Evolutionary conservation across 2,797 vertebrate species (phyloP).

Genomic region (Sandelia bainsii): DNA sequence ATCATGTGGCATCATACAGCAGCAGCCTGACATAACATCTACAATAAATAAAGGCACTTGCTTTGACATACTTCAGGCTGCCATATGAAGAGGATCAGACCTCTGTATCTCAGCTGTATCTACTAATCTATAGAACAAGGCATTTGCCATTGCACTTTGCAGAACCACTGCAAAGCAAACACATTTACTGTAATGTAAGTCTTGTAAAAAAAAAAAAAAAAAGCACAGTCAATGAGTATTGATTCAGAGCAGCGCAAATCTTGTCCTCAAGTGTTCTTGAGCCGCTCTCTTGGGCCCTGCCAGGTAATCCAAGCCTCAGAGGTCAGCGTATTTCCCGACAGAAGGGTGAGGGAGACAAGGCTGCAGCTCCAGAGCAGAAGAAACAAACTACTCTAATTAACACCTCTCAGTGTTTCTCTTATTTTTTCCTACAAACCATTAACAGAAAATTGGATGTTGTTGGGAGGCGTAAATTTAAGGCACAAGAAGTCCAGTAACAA

Average conservation of each 20-base stretch:
- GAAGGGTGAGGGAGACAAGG: conserved; percentile 25
- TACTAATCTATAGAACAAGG: conserved; percentile 70
- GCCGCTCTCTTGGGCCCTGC: conserved; percentile 51
- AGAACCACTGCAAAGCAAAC: conserved; percentile 77
- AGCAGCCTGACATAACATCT: conserved; percentile 10
- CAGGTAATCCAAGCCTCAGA: conserved; percentile 73
- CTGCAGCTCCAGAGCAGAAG: conserved; percentile 32
- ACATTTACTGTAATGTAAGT: conserved; percentile 83
- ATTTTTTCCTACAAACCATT: background rate
- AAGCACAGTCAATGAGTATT: conserved; percentile 65
- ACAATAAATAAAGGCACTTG: too few relatives aligned
- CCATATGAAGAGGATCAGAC: conserved; percentile 19
- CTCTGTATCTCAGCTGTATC: conserved; percentile 33
- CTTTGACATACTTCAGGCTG: background rate
- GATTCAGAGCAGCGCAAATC: conserved; percentile 57
- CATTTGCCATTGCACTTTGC: conserved; percentile 55
- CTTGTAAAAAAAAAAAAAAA: conserved; percentile 58
- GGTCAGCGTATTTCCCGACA: conserved; percentile 71
- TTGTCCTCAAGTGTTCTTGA: conserved; percentile 67
- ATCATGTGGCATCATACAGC: background rate
- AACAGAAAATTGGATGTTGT: background rate
- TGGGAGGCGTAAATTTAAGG: background rate
- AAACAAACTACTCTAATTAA: conserved; percentile 13
- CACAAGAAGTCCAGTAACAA: conserved; percentile 23
- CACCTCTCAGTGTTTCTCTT: background rate